These are phyloP conservation scores for Tetragnatha versicolor DNA, from an alignment of 1,140 invertebrate genomes.

Conservation along the genomic window DNA sequence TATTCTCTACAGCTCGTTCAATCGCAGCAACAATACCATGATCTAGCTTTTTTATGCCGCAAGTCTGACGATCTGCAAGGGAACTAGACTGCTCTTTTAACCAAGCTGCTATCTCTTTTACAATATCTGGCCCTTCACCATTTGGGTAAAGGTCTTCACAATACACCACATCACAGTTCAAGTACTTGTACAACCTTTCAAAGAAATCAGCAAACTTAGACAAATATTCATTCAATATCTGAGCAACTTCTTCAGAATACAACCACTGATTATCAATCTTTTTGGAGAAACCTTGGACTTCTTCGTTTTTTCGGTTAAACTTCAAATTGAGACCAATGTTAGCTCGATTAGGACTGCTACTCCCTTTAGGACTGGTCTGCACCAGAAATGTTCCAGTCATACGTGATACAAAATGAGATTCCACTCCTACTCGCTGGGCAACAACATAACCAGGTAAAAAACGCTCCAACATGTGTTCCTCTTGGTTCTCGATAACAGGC, in stretches of 20 bases:
- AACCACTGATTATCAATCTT: slow-evolving; percentile 75
- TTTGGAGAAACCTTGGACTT: slow-evolving; percentile 82
- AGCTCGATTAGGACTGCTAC: slow-evolving; percentile 66
- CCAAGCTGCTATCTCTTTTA: slow-evolving; percentile 74
- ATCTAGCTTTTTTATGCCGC: slow-evolving; percentile 75
- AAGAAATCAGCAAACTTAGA: slow-evolving; percentile 77
- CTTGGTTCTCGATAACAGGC: slow-evolving; percentile 43
- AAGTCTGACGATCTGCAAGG: slow-evolving; percentile 70
- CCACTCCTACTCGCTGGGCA: slow-evolving; percentile 72
- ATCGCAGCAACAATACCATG: slow-evolving; percentile 73
- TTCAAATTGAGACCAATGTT: slow-evolving; percentile 94
- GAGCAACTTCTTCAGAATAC: slow-evolving; percentile 79
- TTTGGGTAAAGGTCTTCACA: slow-evolving; percentile 69
- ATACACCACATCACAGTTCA: slow-evolving; percentile 70
- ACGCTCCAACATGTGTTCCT: slow-evolving; percentile 23
- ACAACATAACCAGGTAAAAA: slow-evolving; percentile 60
- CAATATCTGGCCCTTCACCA: slow-evolving; percentile 59
- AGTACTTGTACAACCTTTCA: slow-evolving; percentile 64
- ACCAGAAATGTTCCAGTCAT: slow-evolving; percentile 85
- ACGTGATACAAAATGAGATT: slow-evolving; percentile 76
- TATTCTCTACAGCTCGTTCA: slow-evolving; percentile 64
- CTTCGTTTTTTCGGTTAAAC: slow-evolving; percentile 79
- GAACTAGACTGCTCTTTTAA: slow-evolving; percentile 74
- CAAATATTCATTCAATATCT: slow-evolving; percentile 76
- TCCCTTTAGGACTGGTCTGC: slow-evolving; percentile 55